Base-by-base conservation (phyloP, 2,113 vertebrate genomes). In the Cnemophilus loriae region DNA sequence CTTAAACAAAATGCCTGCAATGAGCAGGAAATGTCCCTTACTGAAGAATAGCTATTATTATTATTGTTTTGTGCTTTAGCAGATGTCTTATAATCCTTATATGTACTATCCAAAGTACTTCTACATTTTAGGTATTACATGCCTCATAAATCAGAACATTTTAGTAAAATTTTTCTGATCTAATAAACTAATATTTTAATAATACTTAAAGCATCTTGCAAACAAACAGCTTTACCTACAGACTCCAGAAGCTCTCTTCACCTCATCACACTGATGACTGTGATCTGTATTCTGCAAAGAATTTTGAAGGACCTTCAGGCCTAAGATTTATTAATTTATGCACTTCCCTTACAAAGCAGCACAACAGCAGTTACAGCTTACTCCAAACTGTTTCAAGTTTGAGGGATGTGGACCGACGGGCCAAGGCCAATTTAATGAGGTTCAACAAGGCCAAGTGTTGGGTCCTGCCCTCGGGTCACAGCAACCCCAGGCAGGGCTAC, bases 401-500 rank as follows among this genome's bases (percentile, higher is more conserved):
- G 61, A 46, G 22, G 37, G 32, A 22, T 53, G 4, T 53, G 39
- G 39, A 75, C 23, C 12, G 13, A 75, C 26, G 19, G 46, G 33
- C 4, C 37, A 24, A 59, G 27, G 33, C 19, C 7, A 67, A 4
- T 39, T 59, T 50, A 33, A 44, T 21, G 19, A 57, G 16, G 52
- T 39, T 65, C 18, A 19, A 28, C 12, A 44, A 27, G 17, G 15
- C 10, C 15, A 65, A 52, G 37, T 24, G 44, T 3, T 1, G 1
- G 22, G 4, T 57, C 42, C 50, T 7, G 12, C 12, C 21, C 14
- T 15, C 26, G 57, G 41, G 2, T 56, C 49, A 26, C 67, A 64
- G 12, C 10, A 4, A 11, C 16, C 32, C 12, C 59, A 10, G 22
- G 42, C 35, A 27, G 9, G 0, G 3, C 8, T 6, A 6, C 16